Evolutionary conservation across 2,113 vertebrate species (phyloP).

Genomic region (Corydoras maculifer): DNA sequence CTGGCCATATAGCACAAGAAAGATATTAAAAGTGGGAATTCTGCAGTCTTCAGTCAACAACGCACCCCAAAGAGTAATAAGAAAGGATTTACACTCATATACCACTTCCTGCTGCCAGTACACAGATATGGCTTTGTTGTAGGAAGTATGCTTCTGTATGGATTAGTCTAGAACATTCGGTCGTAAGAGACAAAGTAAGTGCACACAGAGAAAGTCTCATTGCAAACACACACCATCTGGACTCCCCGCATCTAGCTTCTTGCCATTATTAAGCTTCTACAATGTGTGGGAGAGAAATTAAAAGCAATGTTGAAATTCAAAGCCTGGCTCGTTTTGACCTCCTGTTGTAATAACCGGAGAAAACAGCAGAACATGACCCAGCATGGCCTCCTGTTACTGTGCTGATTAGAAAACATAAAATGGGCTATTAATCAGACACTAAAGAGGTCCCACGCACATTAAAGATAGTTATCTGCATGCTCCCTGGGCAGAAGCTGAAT

Average conservation of each 20-base stretch:
- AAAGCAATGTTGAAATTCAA: slow-evolving; percentile 10
- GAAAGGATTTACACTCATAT: background rate
- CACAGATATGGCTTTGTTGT: background rate
- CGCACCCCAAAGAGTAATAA: slow-evolving; percentile 12
- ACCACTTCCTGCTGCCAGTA: background rate
- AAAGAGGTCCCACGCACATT: slow-evolving; percentile 8
- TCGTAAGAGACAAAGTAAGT: slow-evolving; percentile 1
- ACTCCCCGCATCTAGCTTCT: background rate
- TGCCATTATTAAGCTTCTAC: slow-evolving; percentile 3
- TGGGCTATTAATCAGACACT: slow-evolving; percentile 10
- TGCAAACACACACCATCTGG: slow-evolving; percentile 8
- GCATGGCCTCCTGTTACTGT: slow-evolving; percentile 15
- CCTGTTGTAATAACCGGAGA: slow-evolving; percentile 1
- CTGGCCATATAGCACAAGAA: too few relatives aligned
- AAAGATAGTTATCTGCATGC: slow-evolving; percentile 5
- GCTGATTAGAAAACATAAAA: slow-evolving; percentile 17
- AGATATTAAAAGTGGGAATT: too few relatives aligned
- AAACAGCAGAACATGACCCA: background rate
- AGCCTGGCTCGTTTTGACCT: slow-evolving; percentile 11
- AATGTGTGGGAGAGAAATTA: slow-evolving; percentile 1
- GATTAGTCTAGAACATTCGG: background rate
- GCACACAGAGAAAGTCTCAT: slow-evolving; percentile 5
- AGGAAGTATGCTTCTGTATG: background rate
- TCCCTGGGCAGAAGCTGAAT: slow-evolving; percentile 2
- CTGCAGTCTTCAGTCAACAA: background rate